phyloP scores from a whole-genome alignment of 2,797 vertebrate genomes.

The Cyprinodon diabolis region DNA sequence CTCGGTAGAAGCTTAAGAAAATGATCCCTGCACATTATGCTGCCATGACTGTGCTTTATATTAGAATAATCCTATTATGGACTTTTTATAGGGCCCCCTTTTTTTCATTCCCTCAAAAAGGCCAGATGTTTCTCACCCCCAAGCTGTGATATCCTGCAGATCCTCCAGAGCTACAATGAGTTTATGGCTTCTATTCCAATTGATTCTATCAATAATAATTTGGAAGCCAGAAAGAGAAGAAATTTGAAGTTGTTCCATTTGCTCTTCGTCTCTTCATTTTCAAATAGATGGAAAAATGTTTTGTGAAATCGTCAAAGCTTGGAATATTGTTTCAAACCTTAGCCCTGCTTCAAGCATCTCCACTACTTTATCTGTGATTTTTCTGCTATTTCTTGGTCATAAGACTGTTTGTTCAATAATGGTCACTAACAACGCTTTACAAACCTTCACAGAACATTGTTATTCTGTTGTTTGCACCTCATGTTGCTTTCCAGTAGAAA shows the following conservation, averaged over 20 bases:
- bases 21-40: not conserved
- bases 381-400: not conserved
- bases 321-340: not conserved
- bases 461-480: not conserved
- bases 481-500: not conserved
- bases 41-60: not conserved
- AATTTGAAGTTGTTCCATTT: not conserved
- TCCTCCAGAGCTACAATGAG: not conserved
- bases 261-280: not conserved
- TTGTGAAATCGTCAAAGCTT: not conserved
- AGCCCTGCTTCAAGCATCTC: not conserved
- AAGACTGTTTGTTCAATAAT: not conserved
- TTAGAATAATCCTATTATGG: not conserved
- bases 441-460: not conserved
- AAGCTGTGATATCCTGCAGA: not conserved
- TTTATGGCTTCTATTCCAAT: not conserved
- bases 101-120: no score
- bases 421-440: not conserved
- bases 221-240: no score
- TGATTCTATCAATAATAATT: not conserved
- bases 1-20: no score
- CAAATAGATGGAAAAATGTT: not conserved
- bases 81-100: not conserved
- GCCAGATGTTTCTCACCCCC: not conserved
- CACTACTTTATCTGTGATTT: not conserved